Evolutionary conservation across 2,113 vertebrate species (phyloP).

Genomic region (Gavia stellata): DNA sequence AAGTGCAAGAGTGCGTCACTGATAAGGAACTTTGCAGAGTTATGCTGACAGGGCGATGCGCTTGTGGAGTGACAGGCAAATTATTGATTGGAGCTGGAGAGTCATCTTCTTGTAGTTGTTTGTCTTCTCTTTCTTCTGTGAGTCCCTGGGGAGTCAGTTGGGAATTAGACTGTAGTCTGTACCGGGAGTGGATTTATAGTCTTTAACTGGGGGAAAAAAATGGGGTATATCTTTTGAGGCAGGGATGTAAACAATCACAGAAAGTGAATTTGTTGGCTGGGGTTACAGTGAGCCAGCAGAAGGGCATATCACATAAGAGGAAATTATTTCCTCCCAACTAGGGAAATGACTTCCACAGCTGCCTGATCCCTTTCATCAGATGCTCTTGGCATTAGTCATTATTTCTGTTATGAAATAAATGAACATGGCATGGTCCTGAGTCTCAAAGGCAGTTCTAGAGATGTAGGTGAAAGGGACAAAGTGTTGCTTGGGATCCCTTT

Average conservation of each 20-base stretch:
- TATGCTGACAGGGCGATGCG: not conserved
- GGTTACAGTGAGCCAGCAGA: not conserved
- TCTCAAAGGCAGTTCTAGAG: not conserved
- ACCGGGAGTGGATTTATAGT: not conserved
- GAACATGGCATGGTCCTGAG: not conserved
- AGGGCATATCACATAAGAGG: not conserved
- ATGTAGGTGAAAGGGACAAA: not conserved
- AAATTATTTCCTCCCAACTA: not conserved
- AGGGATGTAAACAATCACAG: not conserved
- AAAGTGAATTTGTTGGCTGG: not conserved
- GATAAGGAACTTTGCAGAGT: not conserved
- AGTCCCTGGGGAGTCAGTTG: not conserved
- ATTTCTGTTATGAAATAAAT: not conserved
- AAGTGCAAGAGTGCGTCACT: not conserved
- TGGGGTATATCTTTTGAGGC: not conserved
- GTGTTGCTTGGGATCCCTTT: not conserved
- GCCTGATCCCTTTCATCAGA: not conserved
- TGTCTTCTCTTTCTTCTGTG: not conserved
- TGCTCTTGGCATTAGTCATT: not conserved
- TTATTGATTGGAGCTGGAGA: conserved; percentile 3
- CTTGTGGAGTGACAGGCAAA: not conserved
- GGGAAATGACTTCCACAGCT: not conserved
- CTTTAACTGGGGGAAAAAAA: not conserved
- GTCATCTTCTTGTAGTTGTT: not conserved
- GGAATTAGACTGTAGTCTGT: not conserved